These are phyloP conservation scores for Osmerus mordax DNA, from an alignment of 2,113 vertebrate genomes.

Conservation along the genomic window DNA sequence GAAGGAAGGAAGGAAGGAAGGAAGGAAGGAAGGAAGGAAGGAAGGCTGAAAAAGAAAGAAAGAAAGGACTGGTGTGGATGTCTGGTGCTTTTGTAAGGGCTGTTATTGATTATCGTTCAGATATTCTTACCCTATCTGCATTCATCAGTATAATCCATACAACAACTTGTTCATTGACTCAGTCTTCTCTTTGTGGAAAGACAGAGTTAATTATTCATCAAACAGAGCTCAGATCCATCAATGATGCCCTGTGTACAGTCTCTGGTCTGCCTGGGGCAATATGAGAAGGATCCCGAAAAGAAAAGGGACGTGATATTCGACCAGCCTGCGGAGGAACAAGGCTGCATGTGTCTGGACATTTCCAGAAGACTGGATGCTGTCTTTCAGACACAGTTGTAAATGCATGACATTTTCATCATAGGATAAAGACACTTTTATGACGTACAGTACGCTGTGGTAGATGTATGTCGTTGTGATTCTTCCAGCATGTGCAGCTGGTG, in stretches of 20 bases:
- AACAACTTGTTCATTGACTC: slow-evolving; percentile 6
- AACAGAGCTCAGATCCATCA: not conserved
- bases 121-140: not conserved
- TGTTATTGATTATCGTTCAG: not conserved
- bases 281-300: slow-evolving; percentile 16
- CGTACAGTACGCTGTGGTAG: slow-evolving; percentile 15
- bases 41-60: not conserved
- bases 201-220: slow-evolving; percentile 44
- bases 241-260: slow-evolving; percentile 36
- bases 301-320: slow-evolving; percentile 16
- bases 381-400: slow-evolving; percentile 28
- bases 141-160: not conserved
- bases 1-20: not conserved
- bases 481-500: slow-evolving; percentile 45
- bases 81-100: not conserved
- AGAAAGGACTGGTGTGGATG: not conserved
- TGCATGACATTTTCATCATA: slow-evolving; percentile 29
- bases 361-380: slow-evolving; percentile 29
- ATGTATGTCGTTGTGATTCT: slow-evolving; percentile 34
- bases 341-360: slow-evolving; percentile 22
- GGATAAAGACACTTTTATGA: slow-evolving; percentile 41
- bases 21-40: not conserved
- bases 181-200: not conserved
- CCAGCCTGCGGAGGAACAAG: slow-evolving; percentile 32
- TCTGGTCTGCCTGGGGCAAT: slow-evolving; percentile 40